These are phyloP conservation scores for Drosophila stalkeri DNA, from an alignment of 2,888 invertebrate genomes.

Conservation along the genomic window DNA sequence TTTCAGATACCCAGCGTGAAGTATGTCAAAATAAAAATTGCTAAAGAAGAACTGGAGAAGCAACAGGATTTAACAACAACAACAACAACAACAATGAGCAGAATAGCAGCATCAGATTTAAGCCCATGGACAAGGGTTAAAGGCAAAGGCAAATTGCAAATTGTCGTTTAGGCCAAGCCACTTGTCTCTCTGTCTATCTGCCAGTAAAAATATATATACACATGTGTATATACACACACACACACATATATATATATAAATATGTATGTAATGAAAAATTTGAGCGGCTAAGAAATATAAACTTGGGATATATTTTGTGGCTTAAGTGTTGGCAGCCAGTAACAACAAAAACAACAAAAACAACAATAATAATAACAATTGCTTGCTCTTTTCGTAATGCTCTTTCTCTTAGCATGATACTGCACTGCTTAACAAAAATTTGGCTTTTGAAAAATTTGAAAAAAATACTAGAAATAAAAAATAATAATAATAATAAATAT, in stretches of 20 bases:
- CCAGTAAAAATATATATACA: background rate
- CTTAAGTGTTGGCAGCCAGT: conserved; percentile 64
- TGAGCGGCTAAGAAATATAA: conserved; percentile 58
- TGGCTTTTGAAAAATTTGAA: background rate
- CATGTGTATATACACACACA: background rate
- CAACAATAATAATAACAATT: conserved; percentile 32
- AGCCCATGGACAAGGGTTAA: conserved; percentile 55
- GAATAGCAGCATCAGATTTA: conserved; percentile 15
- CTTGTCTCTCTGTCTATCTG: conserved; percentile 33
- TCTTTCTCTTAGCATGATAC: background rate
- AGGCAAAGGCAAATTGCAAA: conserved; percentile 60
- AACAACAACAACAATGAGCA: conserved; percentile 4
- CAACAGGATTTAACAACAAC: conserved; percentile 21
- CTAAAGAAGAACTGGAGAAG: conserved; percentile 29
- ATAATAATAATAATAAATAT: too few species aligned
- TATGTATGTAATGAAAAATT: conserved; percentile 32
- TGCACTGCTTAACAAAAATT: conserved; percentile 34
- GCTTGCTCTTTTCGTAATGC: conserved; percentile 40
- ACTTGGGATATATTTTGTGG: conserved; percentile 73
- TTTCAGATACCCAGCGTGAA: conserved; percentile 19
- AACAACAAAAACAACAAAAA: conserved; percentile 39
- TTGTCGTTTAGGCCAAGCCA: conserved; percentile 44
- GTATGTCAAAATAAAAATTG: conserved; percentile 44
- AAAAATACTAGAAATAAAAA: too few species aligned
- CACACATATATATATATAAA: conserved; percentile 29